Percentiles rank a stretch among this genome's conserved stretches.
phyloP scores from a whole-genome alignment of 2,888 invertebrate genomes.

The Uropetala carovei region DNA sequence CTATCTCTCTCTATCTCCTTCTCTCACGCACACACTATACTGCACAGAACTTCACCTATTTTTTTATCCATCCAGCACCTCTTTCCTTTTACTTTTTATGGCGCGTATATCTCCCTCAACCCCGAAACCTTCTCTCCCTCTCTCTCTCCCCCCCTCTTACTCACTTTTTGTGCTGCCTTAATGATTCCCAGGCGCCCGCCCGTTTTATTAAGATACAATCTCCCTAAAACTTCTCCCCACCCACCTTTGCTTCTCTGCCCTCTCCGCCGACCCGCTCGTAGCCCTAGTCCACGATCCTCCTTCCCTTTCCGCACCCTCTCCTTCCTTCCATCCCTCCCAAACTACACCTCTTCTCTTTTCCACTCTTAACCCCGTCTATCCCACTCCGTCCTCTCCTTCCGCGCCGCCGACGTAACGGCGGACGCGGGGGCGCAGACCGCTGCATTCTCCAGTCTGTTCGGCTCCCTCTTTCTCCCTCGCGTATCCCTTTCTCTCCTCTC shows the following conservation, averaged over 20 bases:
- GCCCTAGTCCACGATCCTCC: too few species aligned
- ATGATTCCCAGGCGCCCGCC: slow-evolving; percentile 62
- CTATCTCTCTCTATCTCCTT: neutral
- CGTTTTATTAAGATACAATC: slow-evolving; percentile 64
- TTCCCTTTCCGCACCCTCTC: neutral
- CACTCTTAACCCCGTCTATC: neutral
- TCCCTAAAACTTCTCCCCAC: slow-evolving; percentile 45
- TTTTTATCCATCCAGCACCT: slow-evolving; percentile 48
- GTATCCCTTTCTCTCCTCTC: neutral
- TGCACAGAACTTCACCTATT: slow-evolving; percentile 30
- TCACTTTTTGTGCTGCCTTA: slow-evolving; percentile 59
- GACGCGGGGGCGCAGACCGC: neutral
- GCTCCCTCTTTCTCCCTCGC: neutral
- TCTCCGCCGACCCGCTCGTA: too few species aligned
- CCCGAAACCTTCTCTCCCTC: neutral
- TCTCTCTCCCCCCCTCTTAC: neutral
- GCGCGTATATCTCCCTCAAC: slow-evolving; percentile 34
- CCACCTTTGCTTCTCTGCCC: neutral
- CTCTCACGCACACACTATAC: neutral
- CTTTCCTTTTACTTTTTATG: slow-evolving; percentile 56
- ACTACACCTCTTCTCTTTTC: neutral
- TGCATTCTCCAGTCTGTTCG: neutral
- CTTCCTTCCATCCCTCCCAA: neutral
- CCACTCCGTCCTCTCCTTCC: neutral
- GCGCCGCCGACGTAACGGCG: neutral